Conservation (phyloP, 2,888 invertebrate genomes). For the Agrochola lota region DNA sequence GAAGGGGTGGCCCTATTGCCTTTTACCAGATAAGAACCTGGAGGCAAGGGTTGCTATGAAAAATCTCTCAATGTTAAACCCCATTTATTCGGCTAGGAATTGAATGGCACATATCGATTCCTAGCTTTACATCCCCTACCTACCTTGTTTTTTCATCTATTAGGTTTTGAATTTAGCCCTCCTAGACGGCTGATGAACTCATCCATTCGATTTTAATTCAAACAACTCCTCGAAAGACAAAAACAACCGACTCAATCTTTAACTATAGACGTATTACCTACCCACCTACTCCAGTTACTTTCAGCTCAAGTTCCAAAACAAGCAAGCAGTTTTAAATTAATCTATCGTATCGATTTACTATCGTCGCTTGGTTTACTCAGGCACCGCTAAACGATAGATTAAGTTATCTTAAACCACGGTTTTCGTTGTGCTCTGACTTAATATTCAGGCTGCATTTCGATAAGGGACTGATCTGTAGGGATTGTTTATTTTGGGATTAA, state of each 20-base stretch:
- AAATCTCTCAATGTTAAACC: too few species aligned
- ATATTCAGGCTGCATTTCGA: slow-evolving; percentile 43
- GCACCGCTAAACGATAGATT: slow-evolving; percentile 51
- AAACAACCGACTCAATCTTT: not conserved
- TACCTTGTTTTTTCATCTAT: too few species aligned
- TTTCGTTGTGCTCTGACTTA: slow-evolving; percentile 33
- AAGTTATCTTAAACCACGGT: slow-evolving; percentile 47
- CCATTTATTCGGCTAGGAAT: too few species aligned
- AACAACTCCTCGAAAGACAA: too few species aligned
- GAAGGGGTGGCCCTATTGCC: too few species aligned
- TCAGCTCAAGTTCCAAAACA: not conserved
- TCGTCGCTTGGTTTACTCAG: slow-evolving; percentile 47
- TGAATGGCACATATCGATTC: too few species aligned
- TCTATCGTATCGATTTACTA: slow-evolving; percentile 40
- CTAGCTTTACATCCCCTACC: too few species aligned
- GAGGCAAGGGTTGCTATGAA: too few species aligned
- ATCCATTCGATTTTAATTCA: not conserved
- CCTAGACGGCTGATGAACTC: too few species aligned
- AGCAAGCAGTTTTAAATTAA: slow-evolving; percentile 45
- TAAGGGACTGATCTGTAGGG: slow-evolving; percentile 9
- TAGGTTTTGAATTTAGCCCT: too few species aligned
- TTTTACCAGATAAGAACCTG: too few species aligned
- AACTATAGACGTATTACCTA: not conserved
- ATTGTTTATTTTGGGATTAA: slow-evolving; percentile 16
- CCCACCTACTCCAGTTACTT: not conserved